Conservation (phyloP, 2,797 vertebrate genomes). For the Lagorchestes hirsutus region DNA sequence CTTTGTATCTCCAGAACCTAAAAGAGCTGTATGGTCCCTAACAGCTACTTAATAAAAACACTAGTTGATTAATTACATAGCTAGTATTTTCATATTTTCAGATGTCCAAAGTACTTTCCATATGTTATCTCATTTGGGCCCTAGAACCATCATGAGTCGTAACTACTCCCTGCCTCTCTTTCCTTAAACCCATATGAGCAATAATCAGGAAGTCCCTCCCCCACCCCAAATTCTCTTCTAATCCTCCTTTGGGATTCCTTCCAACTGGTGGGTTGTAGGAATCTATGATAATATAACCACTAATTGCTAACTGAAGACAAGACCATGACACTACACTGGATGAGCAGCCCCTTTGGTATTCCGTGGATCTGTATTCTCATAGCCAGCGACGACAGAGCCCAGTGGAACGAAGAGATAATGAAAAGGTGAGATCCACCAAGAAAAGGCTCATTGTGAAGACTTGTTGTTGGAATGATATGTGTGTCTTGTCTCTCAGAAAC, state of each 20-base stretch:
- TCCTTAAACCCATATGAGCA: neutral
- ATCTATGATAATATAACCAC: neutral
- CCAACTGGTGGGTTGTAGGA: neutral
- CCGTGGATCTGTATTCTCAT: neutral
- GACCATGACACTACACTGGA: neutral
- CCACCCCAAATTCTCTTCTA: neutral
- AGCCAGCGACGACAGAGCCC: neutral
- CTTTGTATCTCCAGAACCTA: neutral
- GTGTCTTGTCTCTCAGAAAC: neutral
- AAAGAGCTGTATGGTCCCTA: neutral
- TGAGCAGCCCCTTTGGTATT: neutral
- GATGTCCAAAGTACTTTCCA: neutral
- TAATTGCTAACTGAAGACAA: conserved; percentile 2
- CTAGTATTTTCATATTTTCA: neutral
- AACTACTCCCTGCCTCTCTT: neutral
- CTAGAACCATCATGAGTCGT: neutral
- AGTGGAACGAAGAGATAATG: neutral
- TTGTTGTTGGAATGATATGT: neutral
- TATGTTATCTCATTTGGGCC: neutral
- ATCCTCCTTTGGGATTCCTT: neutral
- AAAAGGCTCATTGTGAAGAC: neutral
- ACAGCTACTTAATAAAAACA: neutral
- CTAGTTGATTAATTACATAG: neutral
- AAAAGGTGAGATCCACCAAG: neutral
- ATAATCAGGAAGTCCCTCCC: neutral